Evolutionary conservation across 1,140 invertebrate genomes (phyloP), one percentile per base, ranked within the genome.

Genomic region (Thereuonema tuberculata): DNA sequence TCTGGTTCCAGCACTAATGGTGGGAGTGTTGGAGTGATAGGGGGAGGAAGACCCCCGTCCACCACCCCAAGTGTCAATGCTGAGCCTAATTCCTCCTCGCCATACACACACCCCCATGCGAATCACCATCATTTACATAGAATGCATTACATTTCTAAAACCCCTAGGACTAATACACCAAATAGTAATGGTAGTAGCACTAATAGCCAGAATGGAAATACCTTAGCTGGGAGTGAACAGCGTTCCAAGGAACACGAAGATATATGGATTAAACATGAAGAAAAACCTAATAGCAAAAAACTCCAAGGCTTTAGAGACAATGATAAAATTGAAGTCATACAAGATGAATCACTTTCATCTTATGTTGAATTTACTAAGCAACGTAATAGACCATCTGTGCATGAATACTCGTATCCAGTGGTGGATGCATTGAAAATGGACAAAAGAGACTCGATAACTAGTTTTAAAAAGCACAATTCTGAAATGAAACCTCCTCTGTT

Each of bases 291-390:
- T 58, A 52, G 62, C 46, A 58, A 60, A 65, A 50, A 56, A 61
- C 14, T 29, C 46, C 31, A 56, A 65, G 46, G 62, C 61, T 52
- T 57, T 46, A 60, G 56, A 27, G 64, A 68, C 54, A 60, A 48
- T 59, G 67, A 68, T 29, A 67, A 66, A 53, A 63, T 65, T 27
- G 63, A 66, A 58, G 62, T 66, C 43, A 55, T 59, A 25, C 57
- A 25, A 1, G 56, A 62, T 48, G 83, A 86, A 64, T 81, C 80
- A 65, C 87, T 89, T 73, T n/a, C n/a, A n/a, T 84, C 87, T 20
- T 93, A 93, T 69, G 89, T 93, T 47, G 87, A 91, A 68, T 80
- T 93, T 67, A 84, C 84, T 27, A n/a, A n/a, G n/a, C n/a, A n/a
- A n/a, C 72, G 71, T 59, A 72, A 70, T 62, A 69, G 70, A 60